A percentile compares a stretch with the other conserved stretches of the same genome.
Evolutionary conservation across 2,888 invertebrate species (phyloP).

Genomic region (Drosophila longiperda): DNA sequence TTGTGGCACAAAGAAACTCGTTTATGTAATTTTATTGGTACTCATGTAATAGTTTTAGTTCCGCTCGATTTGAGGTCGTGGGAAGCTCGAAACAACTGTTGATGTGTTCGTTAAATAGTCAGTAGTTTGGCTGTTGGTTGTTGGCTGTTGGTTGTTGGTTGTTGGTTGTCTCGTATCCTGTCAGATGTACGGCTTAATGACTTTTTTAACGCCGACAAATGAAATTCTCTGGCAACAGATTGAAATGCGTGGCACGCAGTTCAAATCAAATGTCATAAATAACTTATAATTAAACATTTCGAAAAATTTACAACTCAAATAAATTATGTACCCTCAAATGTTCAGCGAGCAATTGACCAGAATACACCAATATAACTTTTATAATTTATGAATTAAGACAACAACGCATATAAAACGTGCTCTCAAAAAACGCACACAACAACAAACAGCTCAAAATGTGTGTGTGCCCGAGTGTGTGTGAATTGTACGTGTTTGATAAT

Average conservation of each 20-base stretch:
- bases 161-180: slow-evolving; percentile 46
- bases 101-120: slow-evolving; percentile 14
- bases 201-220: slow-evolving; percentile 45
- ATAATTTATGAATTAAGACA: slow-evolving; percentile 67
- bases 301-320: slow-evolving; percentile 68
- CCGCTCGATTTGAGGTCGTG: slow-evolving; percentile 50
- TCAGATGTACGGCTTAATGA: slow-evolving; percentile 54
- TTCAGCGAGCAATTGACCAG: slow-evolving; percentile 72
- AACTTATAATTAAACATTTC: slow-evolving; percentile 70
- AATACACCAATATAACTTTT: slow-evolving; percentile 29
- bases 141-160: no score
- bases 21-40: not conserved
- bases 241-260: slow-evolving; percentile 58
- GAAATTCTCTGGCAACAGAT: slow-evolving; percentile 24
- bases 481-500: slow-evolving; percentile 47
- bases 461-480: slow-evolving; percentile 7
- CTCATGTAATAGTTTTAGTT: slow-evolving; percentile 14
- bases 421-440: slow-evolving; percentile 19
- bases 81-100: slow-evolving; percentile 26
- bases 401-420: slow-evolving; percentile 29
- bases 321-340: slow-evolving; percentile 67
- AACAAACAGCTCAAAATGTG: slow-evolving; percentile 34
- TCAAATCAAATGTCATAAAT: slow-evolving; percentile 72
- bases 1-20: not conserved
- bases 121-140: not conserved